Conservation (phyloP, 2,797 vertebrate species). For the Scolopax rusticola region DNA sequence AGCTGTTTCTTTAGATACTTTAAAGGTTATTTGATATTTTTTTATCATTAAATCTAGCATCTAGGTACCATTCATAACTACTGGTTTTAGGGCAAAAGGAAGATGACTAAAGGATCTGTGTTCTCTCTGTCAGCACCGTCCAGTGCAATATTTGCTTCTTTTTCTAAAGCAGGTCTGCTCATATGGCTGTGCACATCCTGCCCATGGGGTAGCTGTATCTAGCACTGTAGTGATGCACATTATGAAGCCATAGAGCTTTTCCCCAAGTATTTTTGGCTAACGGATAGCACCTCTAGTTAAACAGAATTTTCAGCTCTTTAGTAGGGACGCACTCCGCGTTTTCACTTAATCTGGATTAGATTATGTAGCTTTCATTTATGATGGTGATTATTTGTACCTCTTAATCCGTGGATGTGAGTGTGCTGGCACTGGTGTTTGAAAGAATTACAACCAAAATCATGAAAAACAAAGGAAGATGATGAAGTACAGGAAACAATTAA, state of each 20-base stretch:
- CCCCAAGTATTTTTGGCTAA: background rate
- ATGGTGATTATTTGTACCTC: background rate
- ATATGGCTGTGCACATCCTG: rapidly evolving
- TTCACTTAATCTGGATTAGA: background rate
- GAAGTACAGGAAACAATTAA: background rate
- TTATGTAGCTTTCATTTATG: background rate
- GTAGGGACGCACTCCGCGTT: background rate
- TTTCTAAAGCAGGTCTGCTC: background rate
- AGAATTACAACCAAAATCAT: background rate
- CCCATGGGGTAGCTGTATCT: background rate
- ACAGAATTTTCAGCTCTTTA: background rate
- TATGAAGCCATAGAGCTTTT: background rate
- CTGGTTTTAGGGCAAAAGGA: background rate
- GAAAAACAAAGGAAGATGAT: background rate
- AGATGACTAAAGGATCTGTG: background rate
- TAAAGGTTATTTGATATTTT: background rate
- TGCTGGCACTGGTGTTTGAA: background rate
- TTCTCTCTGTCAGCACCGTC: background rate
- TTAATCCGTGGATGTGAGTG: background rate
- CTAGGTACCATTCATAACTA: background rate
- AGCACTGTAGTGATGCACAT: background rate
- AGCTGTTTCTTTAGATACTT: background rate
- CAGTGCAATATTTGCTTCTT: background rate
- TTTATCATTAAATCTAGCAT: background rate
- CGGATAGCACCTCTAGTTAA: background rate